phyloP scores from a whole-genome alignment of 2,797 vertebrate species.

The Acanthurus lineatus region DNA sequence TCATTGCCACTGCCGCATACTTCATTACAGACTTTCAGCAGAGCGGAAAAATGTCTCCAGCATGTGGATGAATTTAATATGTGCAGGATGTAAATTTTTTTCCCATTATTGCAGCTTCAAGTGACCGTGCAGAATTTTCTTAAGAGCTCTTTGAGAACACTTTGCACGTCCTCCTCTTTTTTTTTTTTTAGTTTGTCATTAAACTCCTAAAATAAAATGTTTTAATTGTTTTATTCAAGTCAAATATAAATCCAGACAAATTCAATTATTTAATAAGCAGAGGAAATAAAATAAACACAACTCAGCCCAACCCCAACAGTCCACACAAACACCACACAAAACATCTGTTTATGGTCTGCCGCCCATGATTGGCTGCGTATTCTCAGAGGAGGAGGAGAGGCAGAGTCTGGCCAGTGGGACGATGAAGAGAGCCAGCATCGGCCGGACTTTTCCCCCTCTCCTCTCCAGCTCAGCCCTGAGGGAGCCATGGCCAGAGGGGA shows the following conservation, averaged over 20 bases:
- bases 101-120: neutral
- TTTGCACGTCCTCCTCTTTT: neutral
- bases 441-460: slow-evolving; percentile 75
- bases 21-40: neutral
- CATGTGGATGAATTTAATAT: neutral
- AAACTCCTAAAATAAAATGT: neutral
- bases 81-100: neutral
- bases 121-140: neutral
- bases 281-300: slow-evolving; percentile 56
- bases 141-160: neutral
- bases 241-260: slow-evolving; percentile 29
- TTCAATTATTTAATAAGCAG: slow-evolving; percentile 32
- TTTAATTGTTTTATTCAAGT: slow-evolving; percentile 26
- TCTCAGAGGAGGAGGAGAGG: slow-evolving; percentile 51
- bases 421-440: slow-evolving; percentile 58
- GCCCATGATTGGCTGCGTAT: slow-evolving; percentile 61
- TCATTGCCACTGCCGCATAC: slow-evolving; percentile 7
- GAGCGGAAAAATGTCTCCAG: neutral
- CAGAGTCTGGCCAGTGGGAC: slow-evolving; percentile 50
- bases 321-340: slow-evolving; percentile 35
- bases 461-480: slow-evolving; percentile 74
- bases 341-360: slow-evolving; percentile 62
- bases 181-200: too few relatives aligned
- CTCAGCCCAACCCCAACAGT: slow-evolving; percentile 18
- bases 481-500: slow-evolving; percentile 74